Conservation (phyloP, 2,113 vertebrate species). For the Hypomesus transpacificus region DNA sequence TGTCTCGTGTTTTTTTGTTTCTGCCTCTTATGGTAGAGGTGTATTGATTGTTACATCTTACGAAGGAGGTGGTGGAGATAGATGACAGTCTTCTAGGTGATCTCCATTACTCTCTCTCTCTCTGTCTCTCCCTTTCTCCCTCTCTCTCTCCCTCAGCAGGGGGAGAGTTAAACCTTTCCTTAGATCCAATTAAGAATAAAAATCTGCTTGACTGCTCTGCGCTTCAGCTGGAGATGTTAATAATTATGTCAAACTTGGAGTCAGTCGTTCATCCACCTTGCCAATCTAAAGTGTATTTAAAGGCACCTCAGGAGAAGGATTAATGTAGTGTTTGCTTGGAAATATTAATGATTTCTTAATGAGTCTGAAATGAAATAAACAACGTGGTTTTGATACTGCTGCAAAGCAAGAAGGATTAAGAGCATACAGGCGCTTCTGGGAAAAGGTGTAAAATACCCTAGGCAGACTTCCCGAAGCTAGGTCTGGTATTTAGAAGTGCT, state of each 20-base stretch:
- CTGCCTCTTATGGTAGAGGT: no score
- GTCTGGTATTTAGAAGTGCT: neutral
- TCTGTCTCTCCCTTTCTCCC: no score
- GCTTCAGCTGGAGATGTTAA: neutral
- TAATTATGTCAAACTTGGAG: neutral
- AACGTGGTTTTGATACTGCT: neutral
- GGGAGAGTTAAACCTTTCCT: neutral
- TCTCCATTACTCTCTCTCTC: no score
- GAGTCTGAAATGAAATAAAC: constrained; percentile 6
- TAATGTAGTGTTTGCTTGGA: constrained; percentile 12
- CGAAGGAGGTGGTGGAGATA: no score
- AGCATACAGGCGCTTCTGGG: neutral
- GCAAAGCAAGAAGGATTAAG: neutral
- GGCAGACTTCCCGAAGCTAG: neutral
- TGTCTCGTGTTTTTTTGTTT: no score
- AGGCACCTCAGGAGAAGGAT: constrained; percentile 14
- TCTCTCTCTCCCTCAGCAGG: no score
- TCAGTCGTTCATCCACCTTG: constrained; percentile 12
- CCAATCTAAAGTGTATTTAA: constrained; percentile 11
- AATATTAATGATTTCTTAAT: constrained; percentile 15
- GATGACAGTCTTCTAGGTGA: no score
- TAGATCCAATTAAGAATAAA: neutral
- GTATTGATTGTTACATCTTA: no score
- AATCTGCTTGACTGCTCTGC: no score
- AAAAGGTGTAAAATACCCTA: neutral